phyloP scores from a whole-genome alignment of 2,797 vertebrate genomes.

The Enteromius mattozi region DNA sequence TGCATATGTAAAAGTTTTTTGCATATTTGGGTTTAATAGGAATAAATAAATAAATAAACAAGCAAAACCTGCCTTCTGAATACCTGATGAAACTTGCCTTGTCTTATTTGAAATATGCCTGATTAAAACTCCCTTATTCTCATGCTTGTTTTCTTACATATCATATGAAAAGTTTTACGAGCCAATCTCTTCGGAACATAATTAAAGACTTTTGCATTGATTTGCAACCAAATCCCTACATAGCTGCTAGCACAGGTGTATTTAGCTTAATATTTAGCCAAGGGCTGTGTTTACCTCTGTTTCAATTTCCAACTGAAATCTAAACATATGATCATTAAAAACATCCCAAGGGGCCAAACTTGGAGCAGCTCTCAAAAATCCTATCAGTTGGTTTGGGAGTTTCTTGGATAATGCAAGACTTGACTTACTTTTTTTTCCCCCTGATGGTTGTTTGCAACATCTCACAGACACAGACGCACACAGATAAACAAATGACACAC shows the following conservation, averaged over 20 bases:
- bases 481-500: slow-evolving; percentile 38
- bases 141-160: background rate
- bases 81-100: background rate
- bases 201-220: background rate
- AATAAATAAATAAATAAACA: background rate
- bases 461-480: slow-evolving; percentile 35
- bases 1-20: too few relatives aligned
- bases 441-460: background rate
- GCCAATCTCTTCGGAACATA: background rate
- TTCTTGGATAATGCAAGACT: slow-evolving; percentile 18
- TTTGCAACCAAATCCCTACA: background rate
- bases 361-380: slow-evolving; percentile 29
- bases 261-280: slow-evolving; percentile 12
- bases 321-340: slow-evolving; percentile 54
- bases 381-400: slow-evolving; percentile 6
- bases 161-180: background rate
- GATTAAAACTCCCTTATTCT: background rate
- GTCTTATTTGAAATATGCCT: background rate
- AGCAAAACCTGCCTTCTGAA: background rate
- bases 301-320: slow-evolving; percentile 24
- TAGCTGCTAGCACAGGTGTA: slow-evolving; percentile 18
- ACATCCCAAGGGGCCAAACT: slow-evolving; percentile 58
- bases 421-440: slow-evolving; percentile 7
- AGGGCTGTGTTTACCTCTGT: slow-evolving; percentile 11
- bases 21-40: too few relatives aligned